A percentile compares a stretch with the other conserved stretches of the same genome.
phyloP scores from a whole-genome alignment of 1,140 invertebrate species.

The Triops longicaudatus region DNA sequence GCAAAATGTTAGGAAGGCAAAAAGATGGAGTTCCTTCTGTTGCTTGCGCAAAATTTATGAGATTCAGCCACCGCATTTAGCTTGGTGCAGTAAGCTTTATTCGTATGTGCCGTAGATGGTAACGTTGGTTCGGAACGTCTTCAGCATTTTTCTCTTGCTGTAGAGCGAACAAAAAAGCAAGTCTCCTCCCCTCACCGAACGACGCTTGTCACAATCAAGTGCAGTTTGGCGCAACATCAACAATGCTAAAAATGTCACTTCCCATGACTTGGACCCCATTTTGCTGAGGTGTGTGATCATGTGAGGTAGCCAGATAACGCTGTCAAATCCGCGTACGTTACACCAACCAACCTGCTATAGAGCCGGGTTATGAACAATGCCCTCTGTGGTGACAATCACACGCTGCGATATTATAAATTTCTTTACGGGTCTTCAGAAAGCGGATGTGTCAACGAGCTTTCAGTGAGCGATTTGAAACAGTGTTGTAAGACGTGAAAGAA shows the following conservation, averaged over 20 bases:
- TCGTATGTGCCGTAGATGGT: neutral
- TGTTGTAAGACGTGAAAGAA: neutral
- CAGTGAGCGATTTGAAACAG: neutral
- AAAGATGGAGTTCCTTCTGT: neutral
- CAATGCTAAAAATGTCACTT: slow-evolving; percentile 12
- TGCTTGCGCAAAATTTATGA: neutral
- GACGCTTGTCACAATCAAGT: neutral
- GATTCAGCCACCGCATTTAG: neutral
- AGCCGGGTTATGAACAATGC: neutral
- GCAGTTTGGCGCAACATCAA: neutral
- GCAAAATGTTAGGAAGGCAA: neutral
- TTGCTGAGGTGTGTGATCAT: neutral
- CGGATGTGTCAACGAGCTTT: neutral
- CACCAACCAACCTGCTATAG: neutral
- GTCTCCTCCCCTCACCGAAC: neutral
- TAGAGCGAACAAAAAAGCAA: neutral
- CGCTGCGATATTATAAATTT: neutral
- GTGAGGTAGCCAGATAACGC: neutral
- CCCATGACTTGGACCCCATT: slow-evolving; percentile 6
- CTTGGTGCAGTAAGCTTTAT: neutral
- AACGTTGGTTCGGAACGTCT: neutral
- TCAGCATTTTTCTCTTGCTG: no score
- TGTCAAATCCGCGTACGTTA: neutral
- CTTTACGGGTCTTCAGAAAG: neutral
- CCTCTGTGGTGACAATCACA: neutral